A percentile compares a stretch with the other conserved stretches of the same genome.
Evolutionary conservation across 64 coral and sea anemone genomes (phyloP).

Genomic region (Stylophora pistillata): DNA sequence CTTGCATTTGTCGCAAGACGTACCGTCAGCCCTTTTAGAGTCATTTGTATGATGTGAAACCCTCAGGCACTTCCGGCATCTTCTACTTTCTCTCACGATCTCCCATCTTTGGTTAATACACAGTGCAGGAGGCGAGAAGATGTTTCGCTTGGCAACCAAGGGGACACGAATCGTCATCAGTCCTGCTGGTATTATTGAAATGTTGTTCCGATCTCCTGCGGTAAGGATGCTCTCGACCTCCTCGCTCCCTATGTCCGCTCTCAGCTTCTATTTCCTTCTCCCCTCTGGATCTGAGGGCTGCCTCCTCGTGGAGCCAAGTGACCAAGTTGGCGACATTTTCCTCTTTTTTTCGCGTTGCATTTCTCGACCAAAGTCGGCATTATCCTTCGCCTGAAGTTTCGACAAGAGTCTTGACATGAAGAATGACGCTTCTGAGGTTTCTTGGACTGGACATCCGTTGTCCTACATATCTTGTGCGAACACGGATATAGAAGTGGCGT

Average conservation of each 20-base stretch:
- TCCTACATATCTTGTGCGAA: conserved; percentile 53
- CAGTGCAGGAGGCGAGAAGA: conserved; percentile 48
- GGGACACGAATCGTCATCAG: conserved; percentile 44
- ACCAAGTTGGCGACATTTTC: conserved; percentile 57
- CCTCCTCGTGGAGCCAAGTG: conserved; percentile 46
- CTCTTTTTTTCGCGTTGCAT: conserved; percentile 56
- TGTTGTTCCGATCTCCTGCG: not conserved
- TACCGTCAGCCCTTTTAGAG: conserved; percentile 54
- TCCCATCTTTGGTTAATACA: conserved; percentile 52
- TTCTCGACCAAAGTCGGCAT: conserved; percentile 31
- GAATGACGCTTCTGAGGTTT: conserved; percentile 36
- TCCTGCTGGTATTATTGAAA: not conserved
- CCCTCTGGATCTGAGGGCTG: conserved; percentile 28
- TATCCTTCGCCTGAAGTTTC: conserved; percentile 45
- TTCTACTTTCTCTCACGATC: conserved; percentile 32
- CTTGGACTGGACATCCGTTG: conserved; percentile 20
- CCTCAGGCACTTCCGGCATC: conserved; percentile 60
- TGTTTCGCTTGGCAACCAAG: conserved; percentile 49
- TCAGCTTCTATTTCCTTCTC: conserved; percentile 6
- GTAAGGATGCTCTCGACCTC: not conserved
- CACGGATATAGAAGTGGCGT: not conserved
- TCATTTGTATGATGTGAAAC: conserved; percentile 59
- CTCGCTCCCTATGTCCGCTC: too few species aligned
- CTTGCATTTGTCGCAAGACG: too few species aligned
- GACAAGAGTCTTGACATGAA: conserved; percentile 50